Percentiles rank a stretch among this genome's conserved stretches.
phyloP scores from a whole-genome alignment of 2,113 vertebrate species.

The Carettochelys insculpta region DNA sequence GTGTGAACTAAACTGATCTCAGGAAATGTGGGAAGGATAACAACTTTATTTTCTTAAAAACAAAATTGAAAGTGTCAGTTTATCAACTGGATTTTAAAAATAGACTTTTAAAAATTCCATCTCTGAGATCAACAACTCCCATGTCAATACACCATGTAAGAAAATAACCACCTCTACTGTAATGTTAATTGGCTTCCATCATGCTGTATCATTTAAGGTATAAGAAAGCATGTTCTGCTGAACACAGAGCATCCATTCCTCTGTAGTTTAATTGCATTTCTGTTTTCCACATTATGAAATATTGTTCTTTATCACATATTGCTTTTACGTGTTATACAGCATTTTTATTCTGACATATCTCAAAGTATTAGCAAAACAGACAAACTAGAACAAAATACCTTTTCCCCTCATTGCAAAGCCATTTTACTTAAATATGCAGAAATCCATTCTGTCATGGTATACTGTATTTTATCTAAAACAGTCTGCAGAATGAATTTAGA shows the following conservation, averaged over 20 bases:
- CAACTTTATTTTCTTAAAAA: constrained; percentile 8
- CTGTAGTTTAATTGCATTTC: constrained; percentile 57
- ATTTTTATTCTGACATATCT: constrained; percentile 13
- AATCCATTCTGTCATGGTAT: not conserved
- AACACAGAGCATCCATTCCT: constrained; percentile 36
- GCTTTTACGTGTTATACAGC: constrained; percentile 7
- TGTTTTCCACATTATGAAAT: constrained; percentile 52
- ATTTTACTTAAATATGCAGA: not conserved
- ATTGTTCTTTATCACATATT: constrained; percentile 42
- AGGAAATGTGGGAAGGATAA: constrained; percentile 4
- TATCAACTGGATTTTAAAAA: constrained; percentile 51
- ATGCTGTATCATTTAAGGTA: constrained; percentile 47
- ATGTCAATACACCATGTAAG: constrained; percentile 27
- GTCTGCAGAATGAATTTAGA: not conserved
- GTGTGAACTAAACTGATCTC: not conserved
- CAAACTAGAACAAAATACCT: constrained; percentile 17
- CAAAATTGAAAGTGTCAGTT: constrained; percentile 56
- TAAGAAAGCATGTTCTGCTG: constrained; percentile 29
- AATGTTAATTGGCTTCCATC: constrained; percentile 33
- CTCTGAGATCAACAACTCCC: constrained; percentile 1
- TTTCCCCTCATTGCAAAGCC: not conserved
- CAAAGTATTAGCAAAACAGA: constrained; percentile 2
- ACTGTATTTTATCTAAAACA: not conserved
- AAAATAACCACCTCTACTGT: constrained; percentile 31
- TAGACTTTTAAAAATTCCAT: constrained; percentile 1